These are phyloP conservation scores for Macropus fuliginosus DNA, from an alignment of 2,797 vertebrate species.

Conservation along the genomic window DNA sequence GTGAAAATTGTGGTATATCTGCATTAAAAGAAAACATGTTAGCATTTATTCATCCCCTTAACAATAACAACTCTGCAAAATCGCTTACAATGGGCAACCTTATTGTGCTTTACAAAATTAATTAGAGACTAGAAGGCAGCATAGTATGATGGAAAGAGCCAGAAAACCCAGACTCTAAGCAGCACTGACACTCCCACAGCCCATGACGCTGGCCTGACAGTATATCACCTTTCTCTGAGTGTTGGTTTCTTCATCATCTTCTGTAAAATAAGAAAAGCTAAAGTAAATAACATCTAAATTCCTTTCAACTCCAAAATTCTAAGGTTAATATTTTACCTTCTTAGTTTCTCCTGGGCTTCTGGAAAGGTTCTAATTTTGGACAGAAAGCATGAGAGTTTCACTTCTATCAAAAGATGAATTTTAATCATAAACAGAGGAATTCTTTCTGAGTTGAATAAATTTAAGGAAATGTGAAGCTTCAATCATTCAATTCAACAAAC, in stretches of 20 bases:
- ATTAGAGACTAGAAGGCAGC: neutral
- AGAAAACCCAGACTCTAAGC: neutral
- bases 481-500: neutral
- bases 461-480: neutral
- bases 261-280: neutral
- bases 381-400: constrained; percentile 29
- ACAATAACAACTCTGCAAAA: neutral
- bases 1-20: constrained; percentile 94
- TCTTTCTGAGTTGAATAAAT: constrained; percentile 22
- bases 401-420: constrained; percentile 39
- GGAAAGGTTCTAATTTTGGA: constrained; percentile 13
- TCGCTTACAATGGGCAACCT: neutral
- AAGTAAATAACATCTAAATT: neutral
- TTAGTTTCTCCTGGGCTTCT: constrained; percentile 35
- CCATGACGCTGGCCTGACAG: neutral
- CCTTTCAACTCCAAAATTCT: neutral
- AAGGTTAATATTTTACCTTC: neutral
- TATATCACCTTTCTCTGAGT: neutral
- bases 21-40: neutral
- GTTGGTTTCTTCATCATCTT: neutral
- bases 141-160: neutral
- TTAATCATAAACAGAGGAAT: constrained; percentile 12
- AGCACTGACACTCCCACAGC: neutral
- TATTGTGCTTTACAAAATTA: neutral
- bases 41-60: neutral